Evolutionary conservation across 2,113 vertebrate genomes (phyloP).

Genomic region (Pongo abelii): DNA sequence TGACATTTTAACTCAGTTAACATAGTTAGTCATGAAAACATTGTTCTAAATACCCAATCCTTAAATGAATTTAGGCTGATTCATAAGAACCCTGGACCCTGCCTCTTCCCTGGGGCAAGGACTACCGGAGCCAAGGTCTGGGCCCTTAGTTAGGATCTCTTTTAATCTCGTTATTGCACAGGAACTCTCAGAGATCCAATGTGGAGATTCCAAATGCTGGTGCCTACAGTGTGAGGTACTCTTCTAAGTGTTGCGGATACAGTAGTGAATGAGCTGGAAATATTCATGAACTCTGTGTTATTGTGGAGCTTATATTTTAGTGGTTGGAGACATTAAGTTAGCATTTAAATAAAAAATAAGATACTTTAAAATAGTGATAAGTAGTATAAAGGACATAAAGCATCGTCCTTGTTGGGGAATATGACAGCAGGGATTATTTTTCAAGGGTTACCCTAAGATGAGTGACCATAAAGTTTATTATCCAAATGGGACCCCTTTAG

Average conservation of each 20-base stretch:
- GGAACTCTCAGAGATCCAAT: neutral
- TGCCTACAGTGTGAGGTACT: neutral
- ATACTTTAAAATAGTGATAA: constrained; percentile 12
- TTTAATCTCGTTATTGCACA: neutral
- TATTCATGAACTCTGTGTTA: neutral
- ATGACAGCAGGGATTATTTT: neutral
- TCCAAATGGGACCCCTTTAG: neutral
- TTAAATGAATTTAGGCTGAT: neutral
- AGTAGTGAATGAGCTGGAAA: neutral
- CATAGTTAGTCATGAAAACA: neutral
- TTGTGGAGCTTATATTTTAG: neutral
- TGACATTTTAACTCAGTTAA: constrained; percentile 16
- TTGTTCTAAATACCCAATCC: neutral
- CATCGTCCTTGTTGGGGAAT: neutral
- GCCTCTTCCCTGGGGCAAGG: neutral
- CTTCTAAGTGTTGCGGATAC: neutral
- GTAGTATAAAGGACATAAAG: neutral
- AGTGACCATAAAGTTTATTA: neutral
- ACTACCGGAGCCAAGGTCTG: neutral
- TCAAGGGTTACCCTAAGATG: neutral
- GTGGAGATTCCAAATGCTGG: neutral
- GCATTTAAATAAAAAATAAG: constrained; percentile 1
- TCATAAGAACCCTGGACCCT: neutral
- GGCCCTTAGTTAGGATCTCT: neutral
- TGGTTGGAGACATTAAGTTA: neutral